These are phyloP conservation scores for Lasioglossum baleicum DNA, from an alignment of 1,140 invertebrate species.

Conservation along the genomic window DNA sequence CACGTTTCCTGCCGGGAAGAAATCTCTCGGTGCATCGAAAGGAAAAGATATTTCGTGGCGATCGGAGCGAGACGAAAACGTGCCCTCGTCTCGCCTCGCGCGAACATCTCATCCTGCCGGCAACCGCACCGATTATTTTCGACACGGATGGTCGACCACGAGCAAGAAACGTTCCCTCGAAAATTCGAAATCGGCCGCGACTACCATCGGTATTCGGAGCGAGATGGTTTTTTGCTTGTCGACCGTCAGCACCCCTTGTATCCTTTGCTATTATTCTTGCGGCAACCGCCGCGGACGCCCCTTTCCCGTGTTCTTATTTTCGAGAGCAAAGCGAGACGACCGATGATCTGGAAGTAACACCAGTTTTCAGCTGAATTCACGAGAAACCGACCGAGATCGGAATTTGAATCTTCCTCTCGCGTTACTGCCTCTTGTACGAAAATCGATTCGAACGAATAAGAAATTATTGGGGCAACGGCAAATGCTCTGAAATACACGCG, in stretches of 20 bases:
- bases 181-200: conserved; percentile 42
- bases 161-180: conserved; percentile 21
- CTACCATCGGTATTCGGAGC: conserved; percentile 3
- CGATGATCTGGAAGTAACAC: no score
- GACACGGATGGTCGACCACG: conserved; percentile 14
- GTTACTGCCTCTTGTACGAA: no score
- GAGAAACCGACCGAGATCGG: no score
- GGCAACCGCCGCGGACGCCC: background rate
- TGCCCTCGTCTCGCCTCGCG: background rate
- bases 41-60: conserved; percentile 14
- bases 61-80: conserved; percentile 48
- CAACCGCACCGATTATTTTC: conserved; percentile 57
- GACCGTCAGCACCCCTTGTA: background rate
- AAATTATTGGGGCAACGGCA: no score
- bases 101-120: conserved; percentile 8
- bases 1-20: no score
- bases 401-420: no score
- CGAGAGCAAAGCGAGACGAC: background rate
- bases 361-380: no score
- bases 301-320: conserved; percentile 24
- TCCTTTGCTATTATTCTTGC: background rate
- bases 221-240: conserved; percentile 26
- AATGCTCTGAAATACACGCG: no score
- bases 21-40: background rate
- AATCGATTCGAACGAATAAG: no score